phyloP scores from a whole-genome alignment of 2,888 invertebrate genomes.

The Lacanobia wlatinum region DNA sequence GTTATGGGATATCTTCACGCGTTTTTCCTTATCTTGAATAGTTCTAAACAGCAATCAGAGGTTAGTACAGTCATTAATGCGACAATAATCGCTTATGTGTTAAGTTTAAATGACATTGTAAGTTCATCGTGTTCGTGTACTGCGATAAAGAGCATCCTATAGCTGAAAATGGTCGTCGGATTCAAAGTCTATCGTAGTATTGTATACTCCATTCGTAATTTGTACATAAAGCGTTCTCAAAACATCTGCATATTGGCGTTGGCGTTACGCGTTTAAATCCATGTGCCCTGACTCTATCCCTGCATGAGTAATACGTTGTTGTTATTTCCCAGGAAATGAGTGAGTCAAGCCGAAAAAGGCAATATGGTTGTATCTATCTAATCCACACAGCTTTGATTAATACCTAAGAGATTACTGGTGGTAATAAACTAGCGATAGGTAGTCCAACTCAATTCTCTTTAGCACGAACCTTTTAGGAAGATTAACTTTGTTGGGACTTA shows the following conservation, averaged over 20 bases:
- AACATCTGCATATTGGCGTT: not conserved
- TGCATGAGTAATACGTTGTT: not conserved
- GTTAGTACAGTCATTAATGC: constrained; percentile 17
- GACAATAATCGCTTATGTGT: constrained; percentile 16
- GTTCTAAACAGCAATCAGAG: constrained; percentile 34
- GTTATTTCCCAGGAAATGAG: constrained; percentile 5
- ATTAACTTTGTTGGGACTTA: constrained; percentile 22
- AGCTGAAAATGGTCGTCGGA: constrained; percentile 9
- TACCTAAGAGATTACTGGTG: constrained; percentile 20
- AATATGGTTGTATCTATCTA: constrained; percentile 22
- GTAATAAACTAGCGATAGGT: constrained; percentile 2
- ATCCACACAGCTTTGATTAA: constrained; percentile 22
- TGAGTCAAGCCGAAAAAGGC: constrained; percentile 6
- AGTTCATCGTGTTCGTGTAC: constrained; percentile 4
- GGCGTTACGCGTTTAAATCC: not conserved
- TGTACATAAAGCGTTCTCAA: constrained; percentile 18
- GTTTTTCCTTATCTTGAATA: constrained; percentile 34
- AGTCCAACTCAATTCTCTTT: not conserved
- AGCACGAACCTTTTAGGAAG: constrained; percentile 51
- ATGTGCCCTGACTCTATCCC: too few species aligned
- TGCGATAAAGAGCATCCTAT: constrained; percentile 5
- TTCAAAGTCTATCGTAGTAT: constrained; percentile 20
- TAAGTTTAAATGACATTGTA: constrained; percentile 21
- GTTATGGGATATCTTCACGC: constrained; percentile 34
- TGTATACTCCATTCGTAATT: constrained; percentile 11